phyloP scores from a whole-genome alignment of 1,140 invertebrate genomes.

The Drosophila pruinosa region DNA sequence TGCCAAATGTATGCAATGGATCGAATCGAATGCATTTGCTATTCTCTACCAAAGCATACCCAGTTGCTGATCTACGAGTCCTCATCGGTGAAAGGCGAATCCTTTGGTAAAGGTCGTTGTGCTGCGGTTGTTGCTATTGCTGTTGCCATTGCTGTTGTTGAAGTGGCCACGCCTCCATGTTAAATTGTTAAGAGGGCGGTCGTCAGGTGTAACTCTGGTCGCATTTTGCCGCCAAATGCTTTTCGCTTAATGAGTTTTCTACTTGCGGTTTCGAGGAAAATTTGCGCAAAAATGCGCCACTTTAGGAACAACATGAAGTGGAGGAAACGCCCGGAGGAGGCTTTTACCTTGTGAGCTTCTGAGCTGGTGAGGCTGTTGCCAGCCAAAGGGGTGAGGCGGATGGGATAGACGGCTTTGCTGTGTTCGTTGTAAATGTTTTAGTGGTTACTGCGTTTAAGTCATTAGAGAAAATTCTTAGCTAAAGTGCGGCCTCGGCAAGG shows the following conservation, averaged over 20 bases:
- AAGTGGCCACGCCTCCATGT: constrained; percentile 18
- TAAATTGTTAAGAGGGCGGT: constrained; percentile 10
- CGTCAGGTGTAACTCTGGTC: constrained; percentile 15
- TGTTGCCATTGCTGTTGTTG: not conserved
- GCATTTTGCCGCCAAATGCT: constrained; percentile 53
- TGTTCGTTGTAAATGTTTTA: constrained; percentile 74
- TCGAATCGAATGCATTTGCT: not conserved
- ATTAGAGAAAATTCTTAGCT: constrained; percentile 75
- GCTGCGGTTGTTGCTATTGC: constrained; percentile 8
- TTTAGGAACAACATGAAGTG: constrained; percentile 52
- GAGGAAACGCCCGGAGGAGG: constrained; percentile 22
- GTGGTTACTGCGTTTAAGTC: constrained; percentile 77
- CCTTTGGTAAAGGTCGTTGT: not conserved
- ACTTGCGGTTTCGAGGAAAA: constrained; percentile 70
- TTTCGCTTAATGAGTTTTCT: constrained; percentile 74
- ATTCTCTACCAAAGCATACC: not conserved
- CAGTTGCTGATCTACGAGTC: not conserved
- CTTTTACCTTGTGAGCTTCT: constrained; percentile 46
- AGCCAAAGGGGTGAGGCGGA: not conserved
- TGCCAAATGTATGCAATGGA: not conserved
- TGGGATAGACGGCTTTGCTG: constrained; percentile 12
- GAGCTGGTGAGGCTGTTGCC: not conserved
- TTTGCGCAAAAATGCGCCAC: constrained; percentile 74
- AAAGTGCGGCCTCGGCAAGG: constrained; percentile 35
- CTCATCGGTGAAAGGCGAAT: not conserved